Conservation (phyloP, 1,140 invertebrate genomes). For the Hyposmocoma kahamanoa region DNA sequence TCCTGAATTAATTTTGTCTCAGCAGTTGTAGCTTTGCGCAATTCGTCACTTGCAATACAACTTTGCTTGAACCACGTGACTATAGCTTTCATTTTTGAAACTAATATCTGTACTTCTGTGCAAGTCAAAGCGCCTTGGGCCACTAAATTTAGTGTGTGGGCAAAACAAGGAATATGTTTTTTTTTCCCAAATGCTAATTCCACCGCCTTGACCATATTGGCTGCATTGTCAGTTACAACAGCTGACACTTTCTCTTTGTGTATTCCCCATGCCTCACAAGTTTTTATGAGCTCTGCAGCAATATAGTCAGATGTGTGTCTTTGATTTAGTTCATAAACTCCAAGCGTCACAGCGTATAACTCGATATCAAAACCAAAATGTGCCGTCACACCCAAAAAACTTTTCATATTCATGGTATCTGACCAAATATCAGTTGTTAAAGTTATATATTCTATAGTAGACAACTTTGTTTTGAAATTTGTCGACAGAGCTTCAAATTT, state of each 20-base stretch:
- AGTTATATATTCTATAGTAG: background rate
- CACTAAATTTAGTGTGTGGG: conserved; percentile 18
- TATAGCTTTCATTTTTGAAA: conserved; percentile 12
- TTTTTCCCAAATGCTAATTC: conserved; percentile 37
- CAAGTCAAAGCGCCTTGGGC: conserved; percentile 9
- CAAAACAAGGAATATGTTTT: conserved; percentile 18
- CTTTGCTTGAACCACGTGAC: conserved; percentile 5
- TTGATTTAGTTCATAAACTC: conserved; percentile 23
- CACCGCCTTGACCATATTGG: conserved; percentile 41
- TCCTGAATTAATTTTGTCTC: background rate
- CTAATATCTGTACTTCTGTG: conserved; percentile 1
- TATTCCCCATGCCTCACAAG: conserved; percentile 36
- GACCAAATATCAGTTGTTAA: background rate
- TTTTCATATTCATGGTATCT: background rate
- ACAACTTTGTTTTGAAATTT: conserved; percentile 9
- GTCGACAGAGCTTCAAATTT: conserved; percentile 40
- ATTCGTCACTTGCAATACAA: background rate
- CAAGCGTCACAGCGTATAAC: conserved; percentile 17
- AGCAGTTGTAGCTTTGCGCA: background rate
- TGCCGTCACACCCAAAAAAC: background rate
- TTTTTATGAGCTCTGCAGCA: conserved; percentile 18
- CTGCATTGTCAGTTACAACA: conserved; percentile 45
- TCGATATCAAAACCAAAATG: background rate
- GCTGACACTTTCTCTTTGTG: conserved; percentile 33
- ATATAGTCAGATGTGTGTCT: conserved; percentile 28